These are phyloP conservation scores for Falco berigora DNA, from an alignment of 2,797 vertebrate species.

Conservation along the genomic window DNA sequence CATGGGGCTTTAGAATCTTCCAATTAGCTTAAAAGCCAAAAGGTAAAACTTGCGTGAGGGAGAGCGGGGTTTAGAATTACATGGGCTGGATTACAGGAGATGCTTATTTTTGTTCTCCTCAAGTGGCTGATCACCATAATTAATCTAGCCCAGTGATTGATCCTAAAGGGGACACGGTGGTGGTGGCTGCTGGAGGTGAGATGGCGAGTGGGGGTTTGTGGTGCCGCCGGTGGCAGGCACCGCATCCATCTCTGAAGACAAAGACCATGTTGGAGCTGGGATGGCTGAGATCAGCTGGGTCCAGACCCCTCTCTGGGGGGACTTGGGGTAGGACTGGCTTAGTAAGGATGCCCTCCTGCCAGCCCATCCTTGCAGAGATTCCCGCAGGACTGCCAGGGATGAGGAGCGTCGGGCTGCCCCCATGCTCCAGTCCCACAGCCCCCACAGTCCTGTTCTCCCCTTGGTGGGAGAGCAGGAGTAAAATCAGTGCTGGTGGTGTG, in stretches of 20 bases:
- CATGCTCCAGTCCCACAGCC: neutral
- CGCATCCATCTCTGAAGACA: neutral
- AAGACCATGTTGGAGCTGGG: neutral
- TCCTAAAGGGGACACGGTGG: neutral
- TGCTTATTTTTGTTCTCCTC: conserved; percentile 8
- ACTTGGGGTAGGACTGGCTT: neutral
- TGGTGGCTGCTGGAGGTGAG: neutral
- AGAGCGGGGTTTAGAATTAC: neutral
- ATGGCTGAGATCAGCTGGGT: neutral
- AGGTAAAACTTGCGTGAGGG: neutral
- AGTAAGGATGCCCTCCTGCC: neutral
- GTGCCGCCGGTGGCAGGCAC: neutral
- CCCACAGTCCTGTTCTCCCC: neutral
- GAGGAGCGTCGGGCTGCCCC: neutral
- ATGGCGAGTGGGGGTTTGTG: neutral
- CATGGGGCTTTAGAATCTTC: neutral
- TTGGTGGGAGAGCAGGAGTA: neutral
- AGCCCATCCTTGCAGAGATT: neutral
- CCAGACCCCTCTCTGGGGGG: neutral
- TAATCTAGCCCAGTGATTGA: neutral
- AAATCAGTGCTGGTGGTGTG: neutral
- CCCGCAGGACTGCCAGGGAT: neutral
- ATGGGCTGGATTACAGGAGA: neutral
- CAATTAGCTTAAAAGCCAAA: conserved; percentile 36
- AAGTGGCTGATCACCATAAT: neutral